Conservation (phyloP, 2,888 invertebrate species). For the Anarsia innoxiella region DNA sequence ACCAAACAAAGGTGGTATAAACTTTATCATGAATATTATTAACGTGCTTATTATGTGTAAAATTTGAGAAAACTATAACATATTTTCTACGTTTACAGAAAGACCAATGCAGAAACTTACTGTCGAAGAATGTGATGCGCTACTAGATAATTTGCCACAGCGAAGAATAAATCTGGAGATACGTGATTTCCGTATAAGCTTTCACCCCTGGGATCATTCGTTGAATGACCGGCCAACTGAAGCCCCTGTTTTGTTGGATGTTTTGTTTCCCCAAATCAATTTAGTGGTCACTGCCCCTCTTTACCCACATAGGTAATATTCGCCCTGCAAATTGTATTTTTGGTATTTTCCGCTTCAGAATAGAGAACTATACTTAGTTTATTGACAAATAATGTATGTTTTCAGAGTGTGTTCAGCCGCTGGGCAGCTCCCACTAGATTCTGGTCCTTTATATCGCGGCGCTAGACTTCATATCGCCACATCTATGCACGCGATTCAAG, state of each 20-base stretch:
- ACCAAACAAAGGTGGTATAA: too few relatives aligned
- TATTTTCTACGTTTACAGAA: conserved; percentile 27
- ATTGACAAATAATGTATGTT: too few relatives aligned
- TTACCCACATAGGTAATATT: conserved; percentile 57
- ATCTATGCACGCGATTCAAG: conserved; percentile 23
- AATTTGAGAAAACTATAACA: too few relatives aligned
- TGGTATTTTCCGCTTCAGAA: not conserved
- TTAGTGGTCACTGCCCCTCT: conserved; percentile 36
- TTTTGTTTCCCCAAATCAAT: conserved; percentile 31
- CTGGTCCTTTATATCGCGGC: conserved; percentile 38
- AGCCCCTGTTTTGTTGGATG: conserved; percentile 29
- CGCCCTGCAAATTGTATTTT: too few relatives aligned
- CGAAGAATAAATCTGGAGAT: conserved; percentile 32
- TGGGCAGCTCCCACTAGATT: conserved; percentile 44
- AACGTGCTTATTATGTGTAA: not conserved
- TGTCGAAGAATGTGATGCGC: conserved; percentile 55
- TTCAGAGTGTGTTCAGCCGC: conserved; percentile 58
- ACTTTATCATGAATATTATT: too few relatives aligned
- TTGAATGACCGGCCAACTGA: conserved; percentile 22
- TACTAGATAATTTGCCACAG: conserved; percentile 49
- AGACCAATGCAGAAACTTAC: conserved; percentile 41
- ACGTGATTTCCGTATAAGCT: conserved; percentile 28
- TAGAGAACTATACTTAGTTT: too few relatives aligned
- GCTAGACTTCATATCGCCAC: conserved; percentile 36
- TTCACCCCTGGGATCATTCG: conserved; percentile 45